A percentile compares a stretch with the other conserved stretches of the same genome.
Evolutionary conservation across 2,797 vertebrate genomes (phyloP).

Genomic region (Epinephelus malabaricus): DNA sequence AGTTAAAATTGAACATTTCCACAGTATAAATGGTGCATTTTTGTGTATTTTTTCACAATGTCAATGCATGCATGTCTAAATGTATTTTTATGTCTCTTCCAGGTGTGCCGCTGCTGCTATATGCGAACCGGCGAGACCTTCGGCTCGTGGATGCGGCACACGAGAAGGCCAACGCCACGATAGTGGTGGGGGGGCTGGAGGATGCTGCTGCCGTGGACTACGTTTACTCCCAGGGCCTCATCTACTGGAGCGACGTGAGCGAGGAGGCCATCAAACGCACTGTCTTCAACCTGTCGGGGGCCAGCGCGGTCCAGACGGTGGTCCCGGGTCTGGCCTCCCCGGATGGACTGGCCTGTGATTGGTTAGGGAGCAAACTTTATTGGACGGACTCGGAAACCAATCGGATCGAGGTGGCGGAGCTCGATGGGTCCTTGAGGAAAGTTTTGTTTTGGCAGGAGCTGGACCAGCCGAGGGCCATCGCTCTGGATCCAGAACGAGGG

Average conservation of each 20-base stretch:
- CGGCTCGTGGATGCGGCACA: conserved; percentile 92
- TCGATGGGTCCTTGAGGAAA: conserved; percentile 93
- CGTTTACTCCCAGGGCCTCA: conserved; percentile 89
- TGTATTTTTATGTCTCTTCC: neutral
- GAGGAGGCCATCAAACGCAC: conserved; percentile 97
- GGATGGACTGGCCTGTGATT: conserved; percentile 97
- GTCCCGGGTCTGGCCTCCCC: conserved; percentile 94
- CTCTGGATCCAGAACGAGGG: conserved; percentile 95
- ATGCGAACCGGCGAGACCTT: conserved; percentile 95
- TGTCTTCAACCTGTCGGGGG: conserved; percentile 89
- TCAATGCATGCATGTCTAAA: neutral
- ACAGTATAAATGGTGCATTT: neutral
- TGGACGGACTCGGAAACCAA: conserved; percentile 99
- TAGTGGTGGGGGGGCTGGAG: conserved; percentile 95
- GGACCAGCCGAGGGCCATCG: conserved; percentile 97
- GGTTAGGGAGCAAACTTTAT: conserved; percentile 96
- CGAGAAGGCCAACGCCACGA: conserved; percentile 91
- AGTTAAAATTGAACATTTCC: neutral
- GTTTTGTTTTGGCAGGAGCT: conserved; percentile 98
- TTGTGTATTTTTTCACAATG: neutral
- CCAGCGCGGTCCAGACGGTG: conserved; percentile 87
- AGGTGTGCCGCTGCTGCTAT: conserved; percentile 94
- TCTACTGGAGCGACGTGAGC: conserved; percentile 99
- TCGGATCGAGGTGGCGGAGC: conserved; percentile 95
- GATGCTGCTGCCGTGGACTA: conserved; percentile 98